Evolutionary conservation across 53 echinoderm and acorn worm genomes (phyloP), one percentile per base, ranked within the genome.

Genomic region (Crossaster papposus): DNA sequence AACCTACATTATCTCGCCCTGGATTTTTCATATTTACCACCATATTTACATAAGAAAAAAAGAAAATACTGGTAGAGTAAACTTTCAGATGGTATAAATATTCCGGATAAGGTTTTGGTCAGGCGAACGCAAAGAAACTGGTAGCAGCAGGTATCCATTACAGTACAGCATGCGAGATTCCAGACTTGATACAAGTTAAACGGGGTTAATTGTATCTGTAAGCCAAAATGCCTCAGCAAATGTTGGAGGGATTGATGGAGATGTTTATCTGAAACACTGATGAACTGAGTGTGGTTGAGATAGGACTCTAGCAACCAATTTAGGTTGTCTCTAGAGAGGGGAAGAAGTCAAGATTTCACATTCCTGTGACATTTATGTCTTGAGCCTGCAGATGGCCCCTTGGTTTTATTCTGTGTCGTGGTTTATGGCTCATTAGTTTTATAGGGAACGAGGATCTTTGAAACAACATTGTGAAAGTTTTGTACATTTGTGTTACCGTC

Each of bases 151-250:
- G 84, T 84, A 84, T 84, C 84, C 54, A 54, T 84, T 84, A 14
- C 84, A 51, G 29, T 84, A 2, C 84, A 29, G 51, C 30, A 50
- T 71, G 37, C 29, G 81, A 63, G 54, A 63, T 58, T 78, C 84
- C 52, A 20, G 33, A 70, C 33, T 18, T 83, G 83, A 70, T 83
- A 70, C 36, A 83, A 65, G 65, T 83, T 72, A 71, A 84, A 84
- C 52, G 50, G 84, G 84, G 84, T 84, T 84, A 84, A 84, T 84
- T 84, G 84, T 84, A 65, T 71, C 84, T 84, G 53, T 72, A 51
- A 84, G 84, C 84, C 11, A 84, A 65, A 34, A 28, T 44, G 44
- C 44, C 37, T 83, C 68, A 38, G 15, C 53, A 53, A 70, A 50
- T 26, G 38, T 15, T 70, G 29, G 20, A 29, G 28, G 20, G 72